These are phyloP conservation scores for Carduelis carduelis DNA, from an alignment of 2,797 vertebrate genomes.

Conservation along the genomic window DNA sequence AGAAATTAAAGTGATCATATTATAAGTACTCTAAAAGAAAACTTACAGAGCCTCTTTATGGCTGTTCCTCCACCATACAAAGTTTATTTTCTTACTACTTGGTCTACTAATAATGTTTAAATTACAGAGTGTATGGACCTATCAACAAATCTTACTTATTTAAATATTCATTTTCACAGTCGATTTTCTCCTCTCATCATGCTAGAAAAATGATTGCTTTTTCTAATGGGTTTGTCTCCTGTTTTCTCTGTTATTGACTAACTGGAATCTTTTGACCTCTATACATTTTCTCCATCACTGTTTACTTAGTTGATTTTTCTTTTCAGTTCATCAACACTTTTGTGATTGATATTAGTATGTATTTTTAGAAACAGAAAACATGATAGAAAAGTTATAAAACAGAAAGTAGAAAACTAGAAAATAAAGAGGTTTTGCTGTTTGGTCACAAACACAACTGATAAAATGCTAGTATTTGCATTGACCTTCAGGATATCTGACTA, in stretches of 20 bases:
- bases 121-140: background rate
- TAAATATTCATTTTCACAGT: background rate
- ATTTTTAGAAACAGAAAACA: background rate
- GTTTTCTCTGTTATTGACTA: background rate
- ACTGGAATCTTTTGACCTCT: background rate
- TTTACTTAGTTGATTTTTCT: background rate
- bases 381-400: background rate
- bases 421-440: background rate
- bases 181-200: background rate
- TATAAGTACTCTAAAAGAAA: background rate
- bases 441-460: background rate
- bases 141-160: background rate
- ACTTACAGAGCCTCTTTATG: background rate
- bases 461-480: background rate
- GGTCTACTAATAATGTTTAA: background rate
- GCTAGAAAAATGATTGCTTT: background rate
- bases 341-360: background rate
- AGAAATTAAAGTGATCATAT: background rate
- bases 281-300: background rate
- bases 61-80: background rate
- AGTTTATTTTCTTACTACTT: constrained; percentile 9
- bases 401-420: background rate
- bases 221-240: background rate
- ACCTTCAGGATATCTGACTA: background rate
- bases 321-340: background rate